A percentile compares a stretch with the other conserved stretches of the same genome.
Evolutionary conservation across 2,888 invertebrate genomes (phyloP).

Genomic region (Cryptocheilus praepositus): DNA sequence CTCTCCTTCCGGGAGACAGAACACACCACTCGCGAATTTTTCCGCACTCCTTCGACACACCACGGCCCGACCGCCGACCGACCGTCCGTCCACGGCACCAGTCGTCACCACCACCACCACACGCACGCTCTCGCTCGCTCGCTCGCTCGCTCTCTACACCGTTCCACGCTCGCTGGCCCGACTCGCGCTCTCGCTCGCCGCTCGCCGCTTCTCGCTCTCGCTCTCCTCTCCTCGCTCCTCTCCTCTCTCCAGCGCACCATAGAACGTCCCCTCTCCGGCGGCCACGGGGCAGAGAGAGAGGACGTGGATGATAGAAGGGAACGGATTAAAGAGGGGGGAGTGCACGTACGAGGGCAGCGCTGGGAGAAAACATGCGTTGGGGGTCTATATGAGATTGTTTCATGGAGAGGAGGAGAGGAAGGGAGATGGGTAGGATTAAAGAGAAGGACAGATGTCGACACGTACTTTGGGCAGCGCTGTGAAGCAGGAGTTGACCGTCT

Average conservation of each 20-base stretch:
- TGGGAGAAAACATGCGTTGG: no score
- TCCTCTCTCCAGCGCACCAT: conserved; percentile 1
- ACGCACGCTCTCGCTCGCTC: conserved; percentile 17
- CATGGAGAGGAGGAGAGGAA: no score
- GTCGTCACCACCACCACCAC: conserved; percentile 62
- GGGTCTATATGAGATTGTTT: no score
- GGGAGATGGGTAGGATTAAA: conserved; percentile 13
- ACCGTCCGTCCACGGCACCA: conserved; percentile 68
- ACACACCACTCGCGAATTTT: conserved; percentile 62
- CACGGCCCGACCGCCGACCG: conserved; percentile 55
- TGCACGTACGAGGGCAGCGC: no score
- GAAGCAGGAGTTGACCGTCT: no score
- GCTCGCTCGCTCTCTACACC: conserved; percentile 37
- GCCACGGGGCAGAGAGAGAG: conserved; percentile 9
- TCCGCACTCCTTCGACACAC: conserved; percentile 53
- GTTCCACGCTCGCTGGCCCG: conserved; percentile 53
- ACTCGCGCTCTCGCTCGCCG: conserved; percentile 39
- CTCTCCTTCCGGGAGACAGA: neutral
- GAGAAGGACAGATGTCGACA: no score
- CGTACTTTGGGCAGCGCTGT: no score
- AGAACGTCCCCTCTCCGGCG: neutral
- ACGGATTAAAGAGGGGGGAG: neutral
- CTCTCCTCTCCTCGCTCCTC: conserved; percentile 43
- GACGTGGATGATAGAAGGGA: neutral
- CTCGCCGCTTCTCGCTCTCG: conserved; percentile 44